Conservation (phyloP, 2,888 invertebrate species). For the Neuroscelio doddi region DNA sequence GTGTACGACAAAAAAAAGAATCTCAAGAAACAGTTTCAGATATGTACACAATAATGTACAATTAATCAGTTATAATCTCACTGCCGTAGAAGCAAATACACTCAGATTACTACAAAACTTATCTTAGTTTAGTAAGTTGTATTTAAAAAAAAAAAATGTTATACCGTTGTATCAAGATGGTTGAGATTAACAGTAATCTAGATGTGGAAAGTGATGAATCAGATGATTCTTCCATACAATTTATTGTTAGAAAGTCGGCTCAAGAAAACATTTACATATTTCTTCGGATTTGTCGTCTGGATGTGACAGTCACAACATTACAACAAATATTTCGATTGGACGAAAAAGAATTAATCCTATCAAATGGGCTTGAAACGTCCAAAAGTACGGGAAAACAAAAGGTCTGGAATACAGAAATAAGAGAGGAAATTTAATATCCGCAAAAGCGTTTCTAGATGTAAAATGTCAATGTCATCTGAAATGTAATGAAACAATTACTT, state of each 20-base stretch:
- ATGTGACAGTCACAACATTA: constrained; percentile 21
- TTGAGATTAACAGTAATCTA: constrained; percentile 25
- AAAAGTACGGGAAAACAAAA: constrained; percentile 51
- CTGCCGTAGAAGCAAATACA: no score
- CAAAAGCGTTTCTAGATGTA: constrained; percentile 52
- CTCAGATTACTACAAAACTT: no score
- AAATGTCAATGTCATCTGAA: no score
- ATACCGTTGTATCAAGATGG: constrained; percentile 39
- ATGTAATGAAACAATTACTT: no score
- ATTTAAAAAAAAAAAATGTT: constrained; percentile 30
- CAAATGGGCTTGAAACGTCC: constrained; percentile 49
- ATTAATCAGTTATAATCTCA: no score
- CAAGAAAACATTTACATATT: constrained; percentile 30
- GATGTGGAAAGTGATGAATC: constrained; percentile 26
- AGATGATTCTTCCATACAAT: constrained; percentile 33
- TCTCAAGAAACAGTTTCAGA: no score
- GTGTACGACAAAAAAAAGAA: no score
- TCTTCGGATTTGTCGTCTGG: constrained; percentile 31
- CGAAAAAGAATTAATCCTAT: constrained; percentile 36
- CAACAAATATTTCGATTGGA: constrained; percentile 27
- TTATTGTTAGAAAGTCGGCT: constrained; percentile 30
- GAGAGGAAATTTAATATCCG: constrained; percentile 50
- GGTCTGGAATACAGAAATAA: constrained; percentile 51
- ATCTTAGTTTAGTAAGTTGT: no score
- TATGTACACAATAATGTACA: no score